Percentiles rank a stretch among this genome's conserved stretches.
phyloP scores from a whole-genome alignment of 2,113 vertebrate species.

The Hyla sarda region DNA sequence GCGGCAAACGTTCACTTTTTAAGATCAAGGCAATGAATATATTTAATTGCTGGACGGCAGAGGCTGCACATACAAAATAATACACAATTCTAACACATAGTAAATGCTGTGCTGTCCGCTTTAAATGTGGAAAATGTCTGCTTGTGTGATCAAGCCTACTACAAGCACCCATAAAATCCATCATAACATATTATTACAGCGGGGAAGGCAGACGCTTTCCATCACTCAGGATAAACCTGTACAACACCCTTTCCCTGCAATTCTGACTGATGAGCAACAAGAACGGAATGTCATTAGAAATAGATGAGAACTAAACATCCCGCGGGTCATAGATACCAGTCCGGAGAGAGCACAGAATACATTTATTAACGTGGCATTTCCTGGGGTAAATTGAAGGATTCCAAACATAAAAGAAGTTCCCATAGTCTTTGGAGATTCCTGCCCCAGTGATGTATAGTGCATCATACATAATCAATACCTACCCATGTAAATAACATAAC shows the following conservation, averaged over 20 bases:
- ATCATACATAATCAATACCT: not conserved
- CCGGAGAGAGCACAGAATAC: not conserved
- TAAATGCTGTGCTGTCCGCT: not conserved
- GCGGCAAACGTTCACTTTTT: no score
- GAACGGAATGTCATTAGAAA: not conserved
- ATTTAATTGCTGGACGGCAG: no score
- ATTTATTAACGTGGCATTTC: not conserved
- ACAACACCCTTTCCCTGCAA: not conserved
- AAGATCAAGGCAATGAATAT: no score
- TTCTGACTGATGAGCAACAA: not conserved
- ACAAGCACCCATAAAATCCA: not conserved
- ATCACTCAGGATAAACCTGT: not conserved
- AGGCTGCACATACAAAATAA: no score
- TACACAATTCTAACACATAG: no score
- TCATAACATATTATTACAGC: not conserved
- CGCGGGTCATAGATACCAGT: not conserved
- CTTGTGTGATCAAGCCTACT: not conserved
- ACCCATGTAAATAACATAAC: not conserved
- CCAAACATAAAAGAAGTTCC: not conserved
- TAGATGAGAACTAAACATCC: not conserved
- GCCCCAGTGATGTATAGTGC: not conserved
- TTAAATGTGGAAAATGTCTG: not conserved
- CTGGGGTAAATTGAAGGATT: not conserved
- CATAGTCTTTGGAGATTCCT: not conserved
- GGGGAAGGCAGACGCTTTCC: not conserved